Evolutionary conservation across 2,113 vertebrate genomes (phyloP).

Genomic region (Cacatua alba): DNA sequence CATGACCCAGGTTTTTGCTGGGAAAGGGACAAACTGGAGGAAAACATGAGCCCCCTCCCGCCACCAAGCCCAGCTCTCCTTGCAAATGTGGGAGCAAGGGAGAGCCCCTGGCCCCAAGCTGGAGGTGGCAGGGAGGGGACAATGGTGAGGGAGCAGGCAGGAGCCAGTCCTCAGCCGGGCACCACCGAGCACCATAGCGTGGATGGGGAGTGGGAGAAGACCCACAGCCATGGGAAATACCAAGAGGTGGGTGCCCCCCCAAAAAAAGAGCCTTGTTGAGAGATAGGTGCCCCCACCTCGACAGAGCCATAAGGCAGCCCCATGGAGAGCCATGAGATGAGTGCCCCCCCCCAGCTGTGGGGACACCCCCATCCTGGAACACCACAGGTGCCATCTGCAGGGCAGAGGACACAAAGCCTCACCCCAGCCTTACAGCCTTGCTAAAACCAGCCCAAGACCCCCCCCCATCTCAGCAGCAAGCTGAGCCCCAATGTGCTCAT

Average conservation of each 20-base stretch:
- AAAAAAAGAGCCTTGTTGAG: background rate
- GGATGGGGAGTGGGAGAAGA: background rate
- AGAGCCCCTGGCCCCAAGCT: rapidly evolving
- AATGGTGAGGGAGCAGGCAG: background rate
- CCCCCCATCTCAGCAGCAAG: rapidly evolving
- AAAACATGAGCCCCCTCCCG: background rate
- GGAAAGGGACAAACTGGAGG: background rate
- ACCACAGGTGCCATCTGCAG: background rate
- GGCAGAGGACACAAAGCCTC: background rate
- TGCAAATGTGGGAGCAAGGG: background rate
- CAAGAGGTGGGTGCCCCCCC: background rate
- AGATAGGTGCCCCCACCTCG: rapidly evolving
- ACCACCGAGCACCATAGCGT: rapidly evolving
- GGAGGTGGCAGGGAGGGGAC: background rate
- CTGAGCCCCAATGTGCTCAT: background rate
- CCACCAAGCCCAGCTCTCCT: too few species aligned
- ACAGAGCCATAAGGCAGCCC: background rate
- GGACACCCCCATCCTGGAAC: background rate
- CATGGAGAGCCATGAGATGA: too few species aligned
- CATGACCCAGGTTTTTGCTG: background rate
- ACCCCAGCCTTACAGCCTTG: background rate
- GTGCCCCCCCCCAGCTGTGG: too few species aligned
- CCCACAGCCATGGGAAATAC: rapidly evolving
- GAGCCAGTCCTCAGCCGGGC: background rate
- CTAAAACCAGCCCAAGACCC: background rate